Conservation (phyloP, 2,113 vertebrate species). For the Syngnathoides biaculeatus region DNA sequence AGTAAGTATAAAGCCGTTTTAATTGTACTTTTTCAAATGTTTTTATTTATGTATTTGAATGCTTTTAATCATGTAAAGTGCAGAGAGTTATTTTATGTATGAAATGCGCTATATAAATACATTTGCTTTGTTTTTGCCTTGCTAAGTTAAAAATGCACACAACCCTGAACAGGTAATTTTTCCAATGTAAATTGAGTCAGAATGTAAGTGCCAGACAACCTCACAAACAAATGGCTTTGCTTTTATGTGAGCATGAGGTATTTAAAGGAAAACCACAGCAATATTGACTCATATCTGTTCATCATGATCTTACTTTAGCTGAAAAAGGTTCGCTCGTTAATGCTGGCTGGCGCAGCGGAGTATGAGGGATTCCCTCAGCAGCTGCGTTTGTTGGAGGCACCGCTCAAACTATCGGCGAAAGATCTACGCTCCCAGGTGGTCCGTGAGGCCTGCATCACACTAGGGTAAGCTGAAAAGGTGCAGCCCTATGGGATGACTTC, state of each 20-base stretch:
- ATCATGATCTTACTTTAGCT: constrained; percentile 69
- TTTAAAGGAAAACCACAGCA: neutral
- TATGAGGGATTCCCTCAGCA: constrained; percentile 93
- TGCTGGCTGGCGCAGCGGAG: constrained; percentile 87
- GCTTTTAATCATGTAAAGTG: too few species aligned
- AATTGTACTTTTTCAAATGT: too few species aligned
- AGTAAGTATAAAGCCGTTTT: too few species aligned
- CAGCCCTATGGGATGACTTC: neutral
- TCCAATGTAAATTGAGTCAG: neutral
- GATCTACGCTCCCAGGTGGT: constrained; percentile 97
- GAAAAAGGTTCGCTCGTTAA: constrained; percentile 91
- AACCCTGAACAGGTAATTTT: neutral
- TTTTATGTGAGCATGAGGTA: neutral
- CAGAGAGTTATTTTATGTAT: too few species aligned
- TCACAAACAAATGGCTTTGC: neutral
- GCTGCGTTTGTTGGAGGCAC: constrained; percentile 87
- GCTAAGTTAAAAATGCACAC: constrained; percentile 36
- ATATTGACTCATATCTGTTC: neutral
- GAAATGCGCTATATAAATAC: too few species aligned
- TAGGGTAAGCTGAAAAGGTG: constrained; percentile 76
- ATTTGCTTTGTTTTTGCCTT: too few species aligned
- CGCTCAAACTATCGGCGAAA: constrained; percentile 93
- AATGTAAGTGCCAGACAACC: neutral
- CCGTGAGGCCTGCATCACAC: constrained; percentile 92
- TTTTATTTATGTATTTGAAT: too few species aligned